A percentile compares a stretch with the other conserved stretches of the same genome.
These are phyloP conservation scores for Chironomus tepperi DNA, from an alignment of 1,140 invertebrate genomes.

Conservation along the genomic window DNA sequence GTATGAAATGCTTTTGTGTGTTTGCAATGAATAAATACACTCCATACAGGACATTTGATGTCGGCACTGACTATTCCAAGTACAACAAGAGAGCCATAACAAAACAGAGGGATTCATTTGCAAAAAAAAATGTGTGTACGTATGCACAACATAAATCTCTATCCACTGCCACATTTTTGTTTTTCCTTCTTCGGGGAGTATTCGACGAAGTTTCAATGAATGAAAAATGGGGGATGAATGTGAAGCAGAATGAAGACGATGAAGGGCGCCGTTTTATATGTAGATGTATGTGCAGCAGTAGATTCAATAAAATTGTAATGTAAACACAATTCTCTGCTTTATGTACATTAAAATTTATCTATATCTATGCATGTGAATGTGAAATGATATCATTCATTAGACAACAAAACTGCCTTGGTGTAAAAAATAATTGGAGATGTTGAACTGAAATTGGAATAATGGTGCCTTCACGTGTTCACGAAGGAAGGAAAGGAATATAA, in stretches of 20 bases:
- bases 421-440: neutral
- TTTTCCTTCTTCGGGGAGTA: neutral
- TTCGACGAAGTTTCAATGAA: conserved; percentile 6
- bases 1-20: neutral
- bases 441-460: too few species aligned
- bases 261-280: conserved; percentile 10
- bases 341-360: too few species aligned
- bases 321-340: too few species aligned
- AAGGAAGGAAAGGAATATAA: too few species aligned
- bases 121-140: neutral
- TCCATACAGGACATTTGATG: conserved; percentile 19
- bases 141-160: conserved; percentile 20
- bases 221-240: neutral
- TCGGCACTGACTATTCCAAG: neutral
- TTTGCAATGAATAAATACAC: conserved; percentile 20
- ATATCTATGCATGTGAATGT: neutral
- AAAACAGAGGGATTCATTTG: neutral
- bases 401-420: neutral
- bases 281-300: neutral
- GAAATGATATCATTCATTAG: neutral
- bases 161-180: neutral
- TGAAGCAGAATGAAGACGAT: neutral
- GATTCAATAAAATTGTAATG: neutral
- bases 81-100: neutral
- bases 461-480: too few species aligned